Evolutionary conservation across 2,113 vertebrate species (phyloP).

Genomic region (Litocranius walleri): DNA sequence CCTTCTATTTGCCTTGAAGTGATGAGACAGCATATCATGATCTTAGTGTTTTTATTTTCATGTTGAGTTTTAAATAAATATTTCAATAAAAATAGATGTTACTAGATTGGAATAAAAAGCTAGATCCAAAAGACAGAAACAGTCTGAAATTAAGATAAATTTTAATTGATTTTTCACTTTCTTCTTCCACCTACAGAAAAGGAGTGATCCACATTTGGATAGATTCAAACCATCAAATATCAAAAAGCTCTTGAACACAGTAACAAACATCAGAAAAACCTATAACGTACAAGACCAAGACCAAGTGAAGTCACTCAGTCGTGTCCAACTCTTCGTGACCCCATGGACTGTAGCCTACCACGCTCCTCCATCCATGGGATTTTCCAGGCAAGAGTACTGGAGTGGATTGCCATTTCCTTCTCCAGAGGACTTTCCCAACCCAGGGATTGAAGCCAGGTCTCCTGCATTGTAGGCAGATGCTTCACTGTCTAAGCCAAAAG

Average conservation of each 20-base stretch:
- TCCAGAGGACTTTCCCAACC: too few species aligned
- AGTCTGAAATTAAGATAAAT: background rate
- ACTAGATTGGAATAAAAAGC: background rate
- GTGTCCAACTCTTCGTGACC: accelerated
- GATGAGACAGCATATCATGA: background rate
- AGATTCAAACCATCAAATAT: background rate
- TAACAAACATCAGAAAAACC: background rate
- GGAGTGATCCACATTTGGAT: background rate
- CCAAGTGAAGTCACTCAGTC: too few species aligned
- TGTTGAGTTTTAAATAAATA: background rate
- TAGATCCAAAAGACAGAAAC: background rate
- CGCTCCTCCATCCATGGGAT: too few species aligned
- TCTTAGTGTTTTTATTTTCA: background rate
- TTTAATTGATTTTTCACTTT: background rate
- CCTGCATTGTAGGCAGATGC: too few species aligned
- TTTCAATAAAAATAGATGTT: background rate
- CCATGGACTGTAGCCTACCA: too few species aligned
- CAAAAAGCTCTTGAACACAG: background rate
- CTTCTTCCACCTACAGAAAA: background rate
- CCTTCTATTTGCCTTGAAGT: background rate
- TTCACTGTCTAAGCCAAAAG: too few species aligned
- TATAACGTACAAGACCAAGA: too few species aligned
- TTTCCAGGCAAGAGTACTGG: too few species aligned
- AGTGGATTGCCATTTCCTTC: too few species aligned
- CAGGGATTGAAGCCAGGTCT: too few species aligned